Evolutionary conservation across 2,797 vertebrate species (phyloP).

Genomic region (Centroberyx gerrardi): DNA sequence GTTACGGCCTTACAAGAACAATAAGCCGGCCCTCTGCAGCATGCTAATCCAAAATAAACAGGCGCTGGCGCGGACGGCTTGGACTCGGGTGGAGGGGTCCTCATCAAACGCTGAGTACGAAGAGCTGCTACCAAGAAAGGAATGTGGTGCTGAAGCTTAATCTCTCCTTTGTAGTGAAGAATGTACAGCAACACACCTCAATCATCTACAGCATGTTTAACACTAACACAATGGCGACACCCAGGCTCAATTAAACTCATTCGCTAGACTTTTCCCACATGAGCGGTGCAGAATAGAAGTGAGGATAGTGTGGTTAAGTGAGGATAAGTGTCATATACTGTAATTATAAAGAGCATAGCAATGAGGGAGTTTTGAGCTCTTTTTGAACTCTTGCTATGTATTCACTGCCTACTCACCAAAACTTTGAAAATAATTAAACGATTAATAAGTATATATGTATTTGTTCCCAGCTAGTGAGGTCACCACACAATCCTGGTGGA

Average conservation of each 20-base stretch:
- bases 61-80: conserved; percentile 42
- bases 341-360: neutral
- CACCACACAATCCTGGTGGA: neutral
- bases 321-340: neutral
- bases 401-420: neutral
- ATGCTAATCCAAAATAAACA: conserved; percentile 82
- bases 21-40: conserved; percentile 80
- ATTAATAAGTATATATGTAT: neutral
- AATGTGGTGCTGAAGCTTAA: conserved; percentile 49
- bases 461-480: conserved; percentile 16
- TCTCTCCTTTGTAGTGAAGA: conserved; percentile 52
- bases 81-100: conserved; percentile 47
- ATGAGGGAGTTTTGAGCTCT: neutral
- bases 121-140: conserved; percentile 46
- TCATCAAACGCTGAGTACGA: conserved; percentile 47
- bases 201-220: conserved; percentile 16
- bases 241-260: neutral
- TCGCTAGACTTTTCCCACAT: conserved; percentile 18
- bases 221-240: conserved; percentile 6
- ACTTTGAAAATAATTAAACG: neutral
- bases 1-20: conserved; percentile 69
- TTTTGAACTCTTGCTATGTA: neutral
- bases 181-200: conserved; percentile 47
- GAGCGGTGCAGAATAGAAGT: neutral
- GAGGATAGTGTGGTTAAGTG: neutral